These are phyloP conservation scores for Bilobella aurantiaca DNA, from an alignment of 1,140 invertebrate species.

Conservation along the genomic window DNA sequence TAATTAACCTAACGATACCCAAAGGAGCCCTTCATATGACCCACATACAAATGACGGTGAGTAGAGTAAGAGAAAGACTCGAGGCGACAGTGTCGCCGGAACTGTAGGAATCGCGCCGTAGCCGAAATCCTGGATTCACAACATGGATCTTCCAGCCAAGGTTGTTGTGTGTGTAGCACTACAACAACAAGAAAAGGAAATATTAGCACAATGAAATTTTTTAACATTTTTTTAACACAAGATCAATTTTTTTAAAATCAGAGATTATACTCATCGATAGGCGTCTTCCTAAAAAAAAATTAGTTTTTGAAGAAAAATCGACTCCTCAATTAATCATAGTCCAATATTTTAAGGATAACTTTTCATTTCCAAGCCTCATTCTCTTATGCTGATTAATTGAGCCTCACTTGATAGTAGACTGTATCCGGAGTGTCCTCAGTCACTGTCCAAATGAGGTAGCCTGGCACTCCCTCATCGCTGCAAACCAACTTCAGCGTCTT, in stretches of 20 bases:
- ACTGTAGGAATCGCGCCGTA: neutral
- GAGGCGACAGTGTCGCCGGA: neutral
- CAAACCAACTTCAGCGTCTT: slow-evolving; percentile 63
- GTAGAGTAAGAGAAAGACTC: neutral
- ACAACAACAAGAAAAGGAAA: too few species aligned
- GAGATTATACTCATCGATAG: too few species aligned
- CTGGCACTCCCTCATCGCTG: slow-evolving; percentile 55
- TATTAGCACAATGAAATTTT: too few species aligned
- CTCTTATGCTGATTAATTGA: neutral
- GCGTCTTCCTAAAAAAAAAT: too few species aligned
- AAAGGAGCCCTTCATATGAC: neutral
- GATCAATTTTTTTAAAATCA: too few species aligned
- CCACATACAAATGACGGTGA: neutral
- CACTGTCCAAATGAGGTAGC: slow-evolving; percentile 68
- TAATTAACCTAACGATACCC: neutral
- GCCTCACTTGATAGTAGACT: slow-evolving; percentile 74
- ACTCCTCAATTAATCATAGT: too few species aligned
- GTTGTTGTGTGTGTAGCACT: slow-evolving; percentile 86
- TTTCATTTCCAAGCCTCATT: too few species aligned
- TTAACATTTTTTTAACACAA: too few species aligned
- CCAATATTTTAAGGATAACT: too few species aligned
- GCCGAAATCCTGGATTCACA: slow-evolving; percentile 52
- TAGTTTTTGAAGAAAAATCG: too few species aligned
- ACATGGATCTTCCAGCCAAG: slow-evolving; percentile 90
- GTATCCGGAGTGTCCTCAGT: slow-evolving; percentile 64